A percentile compares a stretch with the other conserved stretches of the same genome.
Conservation (phyloP, 2,113 vertebrate species). For the Dipodomys spectabilis region DNA sequence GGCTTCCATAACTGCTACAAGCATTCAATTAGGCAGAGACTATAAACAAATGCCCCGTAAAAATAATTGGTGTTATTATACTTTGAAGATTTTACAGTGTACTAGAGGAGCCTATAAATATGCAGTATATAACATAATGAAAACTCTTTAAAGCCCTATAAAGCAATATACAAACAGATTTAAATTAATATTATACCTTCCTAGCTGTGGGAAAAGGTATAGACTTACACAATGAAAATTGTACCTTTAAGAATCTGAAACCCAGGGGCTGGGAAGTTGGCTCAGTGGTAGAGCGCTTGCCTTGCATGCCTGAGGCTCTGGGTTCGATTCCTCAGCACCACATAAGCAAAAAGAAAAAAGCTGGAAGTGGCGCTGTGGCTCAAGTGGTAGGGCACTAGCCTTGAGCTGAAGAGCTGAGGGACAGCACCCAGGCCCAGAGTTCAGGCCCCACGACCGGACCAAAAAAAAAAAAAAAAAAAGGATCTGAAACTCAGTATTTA, state of each 20-base stretch:
- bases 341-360: too few relatives aligned
- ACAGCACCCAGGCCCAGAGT: too few relatives aligned
- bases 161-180: constrained; percentile 44
- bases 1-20: constrained; percentile 8
- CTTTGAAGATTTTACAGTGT: constrained; percentile 62
- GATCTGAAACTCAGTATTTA: constrained; percentile 27
- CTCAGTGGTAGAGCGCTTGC: too few relatives aligned
- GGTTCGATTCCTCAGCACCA: too few relatives aligned
- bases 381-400: too few relatives aligned
- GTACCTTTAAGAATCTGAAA: constrained; percentile 39
- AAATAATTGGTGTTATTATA: constrained; percentile 54
- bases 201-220: constrained; percentile 5
- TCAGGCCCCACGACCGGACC: too few relatives aligned
- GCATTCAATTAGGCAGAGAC: constrained; percentile 47
- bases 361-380: too few relatives aligned
- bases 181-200: constrained; percentile 20
- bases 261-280: neutral
- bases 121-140: neutral
- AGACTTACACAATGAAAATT: constrained; percentile 27
- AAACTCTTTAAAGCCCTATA: neutral
- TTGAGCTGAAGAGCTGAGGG: too few relatives aligned
- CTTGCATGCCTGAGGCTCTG: too few relatives aligned
- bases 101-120: constrained; percentile 38
- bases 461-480: neutral
- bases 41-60: constrained; percentile 16